These are phyloP conservation scores for Prochilodus magdalenae DNA, from an alignment of 2,113 vertebrate species.

Conservation along the genomic window DNA sequence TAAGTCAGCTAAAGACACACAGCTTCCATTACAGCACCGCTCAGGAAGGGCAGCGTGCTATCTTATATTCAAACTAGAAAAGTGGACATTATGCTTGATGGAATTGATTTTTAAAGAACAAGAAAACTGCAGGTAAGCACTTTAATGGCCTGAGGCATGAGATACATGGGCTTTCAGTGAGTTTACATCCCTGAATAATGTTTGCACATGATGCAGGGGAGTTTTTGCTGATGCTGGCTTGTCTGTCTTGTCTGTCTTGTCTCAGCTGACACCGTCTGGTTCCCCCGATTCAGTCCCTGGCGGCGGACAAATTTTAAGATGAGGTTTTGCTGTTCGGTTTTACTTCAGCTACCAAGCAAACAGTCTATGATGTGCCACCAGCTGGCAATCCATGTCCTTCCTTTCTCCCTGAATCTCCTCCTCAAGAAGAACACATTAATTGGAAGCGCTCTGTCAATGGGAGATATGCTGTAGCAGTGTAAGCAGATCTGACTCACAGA, in stretches of 20 bases:
- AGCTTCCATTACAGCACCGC: constrained; percentile 33
- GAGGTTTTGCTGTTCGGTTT: constrained; percentile 22
- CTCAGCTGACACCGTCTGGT: constrained; percentile 36
- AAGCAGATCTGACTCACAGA: constrained; percentile 2
- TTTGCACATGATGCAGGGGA: constrained; percentile 12
- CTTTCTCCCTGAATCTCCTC: constrained; percentile 20
- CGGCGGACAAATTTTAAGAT: constrained; percentile 34
- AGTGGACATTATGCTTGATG: constrained; percentile 48
- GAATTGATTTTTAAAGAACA: constrained; percentile 38
- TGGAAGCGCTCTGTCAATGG: constrained; percentile 15
- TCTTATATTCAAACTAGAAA: constrained; percentile 48
- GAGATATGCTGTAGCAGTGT: constrained; percentile 16
- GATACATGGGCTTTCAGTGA: constrained; percentile 23
- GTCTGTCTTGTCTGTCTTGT: constrained; percentile 40
- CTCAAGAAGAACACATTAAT: constrained; percentile 45
- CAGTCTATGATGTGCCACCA: constrained; percentile 31
- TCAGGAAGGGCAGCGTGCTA: background rate
- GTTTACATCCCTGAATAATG: constrained; percentile 23
- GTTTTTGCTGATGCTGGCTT: constrained; percentile 27
- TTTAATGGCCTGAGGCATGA: constrained; percentile 31
- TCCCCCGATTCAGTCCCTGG: constrained; percentile 39
- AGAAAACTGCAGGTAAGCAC: constrained; percentile 41
- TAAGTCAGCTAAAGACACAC: constrained; percentile 48
- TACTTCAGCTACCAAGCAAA: constrained; percentile 45
- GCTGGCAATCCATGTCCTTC: constrained; percentile 43